These are phyloP conservation scores for Microctenopoma steveboyesi DNA, from an alignment of 2,797 vertebrate species.

Conservation along the genomic window DNA sequence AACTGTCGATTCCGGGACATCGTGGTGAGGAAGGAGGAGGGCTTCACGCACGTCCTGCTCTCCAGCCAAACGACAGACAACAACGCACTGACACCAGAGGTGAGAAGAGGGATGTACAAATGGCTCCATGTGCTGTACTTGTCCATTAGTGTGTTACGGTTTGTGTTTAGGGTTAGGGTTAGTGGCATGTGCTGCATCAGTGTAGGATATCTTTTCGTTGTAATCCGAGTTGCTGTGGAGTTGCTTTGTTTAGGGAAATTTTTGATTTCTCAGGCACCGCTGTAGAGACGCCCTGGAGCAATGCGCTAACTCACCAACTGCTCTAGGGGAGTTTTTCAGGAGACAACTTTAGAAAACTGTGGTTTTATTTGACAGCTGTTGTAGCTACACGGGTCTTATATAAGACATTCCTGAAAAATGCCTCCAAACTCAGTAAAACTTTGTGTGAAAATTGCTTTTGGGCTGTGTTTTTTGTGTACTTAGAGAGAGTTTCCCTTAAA, in stretches of 20 bases:
- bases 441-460: slow-evolving; percentile 7
- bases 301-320: slow-evolving; percentile 17
- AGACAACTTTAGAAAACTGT: slow-evolving; percentile 29
- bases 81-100: slow-evolving; percentile 97
- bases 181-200: not conserved
- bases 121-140: not conserved
- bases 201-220: not conserved
- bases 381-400: slow-evolving; percentile 29
- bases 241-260: slow-evolving; percentile 23
- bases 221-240: slow-evolving; percentile 10
- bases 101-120: slow-evolving; percentile 69
- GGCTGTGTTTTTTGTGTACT: slow-evolving; percentile 8
- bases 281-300: slow-evolving; percentile 31
- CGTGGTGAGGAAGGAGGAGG: slow-evolving; percentile 96
- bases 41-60: slow-evolving; percentile 96
- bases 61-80: slow-evolving; percentile 98
- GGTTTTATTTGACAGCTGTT: slow-evolving; percentile 57
- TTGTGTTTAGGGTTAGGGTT: not conserved
- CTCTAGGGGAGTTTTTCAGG: slow-evolving; percentile 46
- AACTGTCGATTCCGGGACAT: slow-evolving; percentile 97
- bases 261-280: slow-evolving; percentile 22
- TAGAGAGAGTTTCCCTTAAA: slow-evolving; percentile 21
- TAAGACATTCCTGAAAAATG: slow-evolving; percentile 12
- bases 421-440: not conserved
- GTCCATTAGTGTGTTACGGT: not conserved